Evolutionary conservation across 2,113 vertebrate species (phyloP).

Genomic region (Ahaetulla prasina): DNA sequence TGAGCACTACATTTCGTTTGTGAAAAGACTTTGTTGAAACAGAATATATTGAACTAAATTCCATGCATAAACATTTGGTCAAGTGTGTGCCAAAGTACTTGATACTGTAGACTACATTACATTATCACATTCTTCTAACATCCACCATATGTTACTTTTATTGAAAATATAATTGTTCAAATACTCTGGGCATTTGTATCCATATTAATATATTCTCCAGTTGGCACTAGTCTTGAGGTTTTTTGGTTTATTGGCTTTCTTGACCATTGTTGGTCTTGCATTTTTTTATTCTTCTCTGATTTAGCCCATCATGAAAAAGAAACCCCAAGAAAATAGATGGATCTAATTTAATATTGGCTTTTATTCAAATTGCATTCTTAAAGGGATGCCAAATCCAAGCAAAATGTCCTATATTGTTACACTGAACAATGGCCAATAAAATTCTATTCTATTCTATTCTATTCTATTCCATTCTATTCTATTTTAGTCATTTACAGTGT

Average conservation of each 20-base stretch:
- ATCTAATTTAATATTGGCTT: constrained; percentile 1
- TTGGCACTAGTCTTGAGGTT: neutral
- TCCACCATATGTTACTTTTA: neutral
- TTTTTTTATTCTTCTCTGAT: neutral
- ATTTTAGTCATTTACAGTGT: neutral
- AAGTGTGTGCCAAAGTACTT: neutral
- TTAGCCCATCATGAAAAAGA: neutral
- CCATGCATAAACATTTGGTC: neutral
- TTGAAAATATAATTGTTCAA: neutral
- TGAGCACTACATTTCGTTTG: neutral
- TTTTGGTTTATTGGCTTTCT: neutral
- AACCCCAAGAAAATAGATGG: neutral
- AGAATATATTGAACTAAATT: neutral
- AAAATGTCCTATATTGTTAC: neutral
- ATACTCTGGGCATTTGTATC: neutral
- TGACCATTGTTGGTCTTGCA: neutral
- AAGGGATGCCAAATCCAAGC: neutral
- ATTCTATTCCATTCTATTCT: no score
- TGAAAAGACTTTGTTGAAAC: neutral
- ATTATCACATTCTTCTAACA: neutral
- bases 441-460: no score
- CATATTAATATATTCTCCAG: neutral
- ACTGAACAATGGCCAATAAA: neutral
- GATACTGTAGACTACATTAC: neutral
- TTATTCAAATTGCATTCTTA: neutral